These are phyloP conservation scores for Drosophila baimaii DNA, from an alignment of 1,140 invertebrate genomes.

Conservation along the genomic window DNA sequence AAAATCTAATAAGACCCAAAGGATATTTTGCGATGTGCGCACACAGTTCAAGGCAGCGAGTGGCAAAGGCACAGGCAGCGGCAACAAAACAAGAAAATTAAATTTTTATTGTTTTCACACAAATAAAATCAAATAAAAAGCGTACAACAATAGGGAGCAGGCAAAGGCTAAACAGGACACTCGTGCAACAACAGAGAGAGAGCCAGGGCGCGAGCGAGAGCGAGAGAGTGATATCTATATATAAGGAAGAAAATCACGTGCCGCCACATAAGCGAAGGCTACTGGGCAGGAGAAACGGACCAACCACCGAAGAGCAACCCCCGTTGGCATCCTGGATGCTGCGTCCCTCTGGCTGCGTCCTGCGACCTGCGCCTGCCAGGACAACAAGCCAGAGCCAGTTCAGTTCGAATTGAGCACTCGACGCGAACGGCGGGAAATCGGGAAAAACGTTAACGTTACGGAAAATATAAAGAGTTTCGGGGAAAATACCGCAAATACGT, in stretches of 20 bases:
- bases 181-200: slow-evolving; percentile 24
- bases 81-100: slow-evolving; percentile 84
- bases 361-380: slow-evolving; percentile 40
- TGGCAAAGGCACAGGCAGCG: slow-evolving; percentile 53
- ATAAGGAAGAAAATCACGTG: slow-evolving; percentile 70
- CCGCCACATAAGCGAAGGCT: slow-evolving; percentile 52
- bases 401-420: slow-evolving; percentile 79
- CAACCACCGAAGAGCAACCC: slow-evolving; percentile 84
- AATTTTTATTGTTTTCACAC: slow-evolving; percentile 84
- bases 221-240: slow-evolving; percentile 34
- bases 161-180: slow-evolving; percentile 63
- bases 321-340: slow-evolving; percentile 37
- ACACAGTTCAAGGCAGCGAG: slow-evolving; percentile 57
- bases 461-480: slow-evolving; percentile 3
- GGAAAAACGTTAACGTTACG: slow-evolving; percentile 14
- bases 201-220: slow-evolving; percentile 11
- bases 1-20: slow-evolving; percentile 21
- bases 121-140: slow-evolving; percentile 84
- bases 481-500: slow-evolving; percentile 23
- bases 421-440: slow-evolving; percentile 67
- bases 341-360: slow-evolving; percentile 31
- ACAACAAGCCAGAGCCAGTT: slow-evolving; percentile 24
- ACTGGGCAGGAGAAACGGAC: slow-evolving; percentile 81
- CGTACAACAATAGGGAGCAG: slow-evolving; percentile 72
- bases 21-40: slow-evolving; percentile 31